Evolutionary conservation across 1,140 invertebrate species (phyloP).

Genomic region (Asbolus verrucosus): DNA sequence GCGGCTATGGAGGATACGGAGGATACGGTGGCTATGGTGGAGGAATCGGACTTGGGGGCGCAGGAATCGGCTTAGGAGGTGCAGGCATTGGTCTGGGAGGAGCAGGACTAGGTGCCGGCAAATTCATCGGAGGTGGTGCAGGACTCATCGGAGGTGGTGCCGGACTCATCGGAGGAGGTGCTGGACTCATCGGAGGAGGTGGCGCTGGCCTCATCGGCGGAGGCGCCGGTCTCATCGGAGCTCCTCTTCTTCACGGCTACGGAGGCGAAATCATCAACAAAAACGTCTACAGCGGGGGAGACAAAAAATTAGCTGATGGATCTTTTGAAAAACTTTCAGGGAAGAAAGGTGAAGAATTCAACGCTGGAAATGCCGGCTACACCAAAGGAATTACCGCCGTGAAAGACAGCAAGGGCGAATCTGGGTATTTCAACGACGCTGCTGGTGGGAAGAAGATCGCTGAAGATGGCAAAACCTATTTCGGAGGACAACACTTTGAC

Average conservation of each 20-base stretch:
- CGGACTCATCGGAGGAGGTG: conserved; percentile 53
- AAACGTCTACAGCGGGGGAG: conserved; percentile 68
- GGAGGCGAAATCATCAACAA: conserved; percentile 64
- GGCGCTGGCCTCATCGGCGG: conserved; percentile 63
- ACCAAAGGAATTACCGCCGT: conserved; percentile 66
- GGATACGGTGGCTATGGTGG: conserved; percentile 22
- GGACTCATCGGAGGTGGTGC: conserved; percentile 56
- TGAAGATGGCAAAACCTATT: conserved; percentile 70
- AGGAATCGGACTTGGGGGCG: conserved; percentile 49
- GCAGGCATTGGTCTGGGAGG: too few species aligned
- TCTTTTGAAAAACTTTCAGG: conserved; percentile 68
- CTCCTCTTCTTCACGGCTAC: conserved; percentile 32
- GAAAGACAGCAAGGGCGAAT: conserved; percentile 69
- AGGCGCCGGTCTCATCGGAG: conserved; percentile 53
- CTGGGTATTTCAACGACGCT: conserved; percentile 69
- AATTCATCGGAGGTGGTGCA: conserved; percentile 47
- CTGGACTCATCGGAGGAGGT: conserved; percentile 60
- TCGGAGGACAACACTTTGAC: conserved; percentile 69
- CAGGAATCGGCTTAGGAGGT: conserved; percentile 55
- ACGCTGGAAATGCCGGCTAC: conserved; percentile 69
- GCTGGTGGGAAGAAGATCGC: conserved; percentile 69
- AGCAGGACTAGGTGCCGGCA: conserved; percentile 51
- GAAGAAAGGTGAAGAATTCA: conserved; percentile 67
- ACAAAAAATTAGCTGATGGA: conserved; percentile 69
- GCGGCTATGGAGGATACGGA: conserved; percentile 48